phyloP scores from a whole-genome alignment of 2,113 vertebrate species.

The Takifugu flavidus region DNA sequence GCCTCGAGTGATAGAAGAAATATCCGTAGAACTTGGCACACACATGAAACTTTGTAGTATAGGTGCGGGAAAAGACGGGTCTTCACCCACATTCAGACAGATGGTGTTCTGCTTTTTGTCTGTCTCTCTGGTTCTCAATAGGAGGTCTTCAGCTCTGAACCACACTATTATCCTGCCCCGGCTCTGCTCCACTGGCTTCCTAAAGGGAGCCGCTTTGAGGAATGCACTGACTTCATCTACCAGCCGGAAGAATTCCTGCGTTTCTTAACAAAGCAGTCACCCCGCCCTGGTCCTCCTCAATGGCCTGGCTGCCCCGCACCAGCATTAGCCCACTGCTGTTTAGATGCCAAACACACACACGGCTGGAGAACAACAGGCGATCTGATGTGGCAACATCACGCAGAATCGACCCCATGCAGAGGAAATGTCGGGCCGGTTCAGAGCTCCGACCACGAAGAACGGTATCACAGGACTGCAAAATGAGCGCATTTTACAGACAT shows the following conservation, averaged over 20 bases:
- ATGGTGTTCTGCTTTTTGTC: constrained; percentile 55
- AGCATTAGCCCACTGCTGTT: constrained; percentile 43
- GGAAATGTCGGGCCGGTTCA: constrained; percentile 14
- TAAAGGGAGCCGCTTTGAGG: constrained; percentile 61
- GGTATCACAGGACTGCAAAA: constrained; percentile 11
- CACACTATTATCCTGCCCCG: constrained; percentile 53
- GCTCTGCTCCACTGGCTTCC: constrained; percentile 58
- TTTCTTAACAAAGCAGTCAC: constrained; percentile 51
- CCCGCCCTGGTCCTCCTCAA: neutral
- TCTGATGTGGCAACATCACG: constrained; percentile 53
- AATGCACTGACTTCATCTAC: constrained; percentile 74
- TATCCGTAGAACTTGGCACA: constrained; percentile 47
- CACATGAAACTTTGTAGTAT: constrained; percentile 38
- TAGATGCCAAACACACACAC: constrained; percentile 52
- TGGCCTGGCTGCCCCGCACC: constrained; percentile 30
- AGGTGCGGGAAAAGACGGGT: constrained; percentile 51
- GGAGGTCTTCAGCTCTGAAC: constrained; percentile 46
- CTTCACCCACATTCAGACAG: constrained; percentile 49
- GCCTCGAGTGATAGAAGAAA: constrained; percentile 28
- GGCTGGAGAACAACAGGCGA: constrained; percentile 29
- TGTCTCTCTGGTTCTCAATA: constrained; percentile 39
- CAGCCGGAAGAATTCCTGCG: constrained; percentile 53
- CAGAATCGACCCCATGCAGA: constrained; percentile 8
- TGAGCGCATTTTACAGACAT: constrained; percentile 26
- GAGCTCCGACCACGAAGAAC: neutral